These are phyloP conservation scores for Patella caerulea DNA, from an alignment of 2,888 invertebrate genomes.

Conservation along the genomic window DNA sequence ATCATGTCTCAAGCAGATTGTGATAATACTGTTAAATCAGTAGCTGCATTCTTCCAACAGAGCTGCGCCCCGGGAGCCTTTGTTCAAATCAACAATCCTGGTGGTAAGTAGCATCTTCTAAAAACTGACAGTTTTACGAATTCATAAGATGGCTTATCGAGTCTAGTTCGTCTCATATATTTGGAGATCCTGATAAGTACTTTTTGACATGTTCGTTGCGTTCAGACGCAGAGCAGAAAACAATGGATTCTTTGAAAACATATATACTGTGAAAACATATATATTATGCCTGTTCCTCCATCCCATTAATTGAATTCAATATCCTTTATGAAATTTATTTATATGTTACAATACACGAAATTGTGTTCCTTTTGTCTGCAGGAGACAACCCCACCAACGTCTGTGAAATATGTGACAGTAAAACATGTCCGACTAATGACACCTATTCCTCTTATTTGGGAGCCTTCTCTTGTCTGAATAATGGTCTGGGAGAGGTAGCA, in stretches of 20 bases:
- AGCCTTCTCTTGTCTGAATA: constrained; percentile 83
- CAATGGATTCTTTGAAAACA: too few species aligned
- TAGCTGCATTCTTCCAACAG: constrained; percentile 87
- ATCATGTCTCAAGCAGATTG: constrained; percentile 84
- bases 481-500: constrained; percentile 87
- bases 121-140: not conserved
- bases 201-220: too few species aligned
- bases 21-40: constrained; percentile 94
- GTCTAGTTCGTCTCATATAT: too few species aligned
- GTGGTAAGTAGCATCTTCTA: constrained; percentile 40
- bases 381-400: constrained; percentile 80
- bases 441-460: constrained; percentile 88
- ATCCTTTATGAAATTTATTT: not conserved
- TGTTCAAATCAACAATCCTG: constrained; percentile 86
- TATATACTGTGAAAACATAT: too few species aligned
- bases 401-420: constrained; percentile 85
- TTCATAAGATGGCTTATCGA: too few species aligned
- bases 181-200: too few species aligned
- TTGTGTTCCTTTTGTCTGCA: constrained; percentile 59
- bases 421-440: constrained; percentile 76
- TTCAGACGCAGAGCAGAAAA: too few species aligned
- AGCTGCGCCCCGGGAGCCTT: constrained; percentile 94
- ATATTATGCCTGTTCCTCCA: too few species aligned
- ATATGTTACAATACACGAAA: not conserved
- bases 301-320: too few species aligned